Base-by-base conservation (phyloP, 2,888 invertebrate genomes). In the Agrotis exclamationis region DNA sequence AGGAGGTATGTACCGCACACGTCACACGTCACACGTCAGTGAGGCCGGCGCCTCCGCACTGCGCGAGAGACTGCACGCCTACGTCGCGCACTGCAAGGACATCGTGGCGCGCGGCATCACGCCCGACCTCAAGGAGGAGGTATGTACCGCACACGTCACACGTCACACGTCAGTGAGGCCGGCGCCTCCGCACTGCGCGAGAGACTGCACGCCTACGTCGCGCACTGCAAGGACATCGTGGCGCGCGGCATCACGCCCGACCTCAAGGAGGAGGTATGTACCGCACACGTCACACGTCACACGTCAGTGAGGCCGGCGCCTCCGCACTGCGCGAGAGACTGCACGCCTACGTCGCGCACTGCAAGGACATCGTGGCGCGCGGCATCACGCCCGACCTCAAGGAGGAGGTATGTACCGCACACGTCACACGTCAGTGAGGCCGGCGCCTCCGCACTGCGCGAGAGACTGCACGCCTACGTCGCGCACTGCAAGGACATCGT, bases 151-250 rank as follows among this genome's bases (percentile, higher is more conserved):
- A 48, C 48, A 48, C 48, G 48, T 48, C 48, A 48, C 48, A 48
- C 48, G 48, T 48, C 47, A 47, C 47, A 47, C 47, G 47, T 44
- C 44, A 44, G 44, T 44, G 44, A 9, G 44, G 13, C 44, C 44
- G 44, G 44, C 44, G 44, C 44, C 44, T 13, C 64, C 79, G 80
- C 97, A 83, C 94, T 99, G 79, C 96, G 97, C 59, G 97, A 97
- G 75, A 97, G 98, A 70, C 95, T 99, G 80, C 97, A 97, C 80
- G 97, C 97, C 60, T 98, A 99, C 92, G 97, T 98, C 94, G 97
- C 97, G 79, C 97, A 97, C 64, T 97, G 98, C 88, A 74, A 83
- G 97, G 97, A 56, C 76, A 86, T 89, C 82, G 86, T 89, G 44
- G 78, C 82, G n/a, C 39, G 48, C 62, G 87, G 85, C 20, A 7